A percentile compares a stretch with the other conserved stretches of the same genome.
Conservation (phyloP, 2,888 invertebrate genomes). For the Ectemnius continuus region DNA sequence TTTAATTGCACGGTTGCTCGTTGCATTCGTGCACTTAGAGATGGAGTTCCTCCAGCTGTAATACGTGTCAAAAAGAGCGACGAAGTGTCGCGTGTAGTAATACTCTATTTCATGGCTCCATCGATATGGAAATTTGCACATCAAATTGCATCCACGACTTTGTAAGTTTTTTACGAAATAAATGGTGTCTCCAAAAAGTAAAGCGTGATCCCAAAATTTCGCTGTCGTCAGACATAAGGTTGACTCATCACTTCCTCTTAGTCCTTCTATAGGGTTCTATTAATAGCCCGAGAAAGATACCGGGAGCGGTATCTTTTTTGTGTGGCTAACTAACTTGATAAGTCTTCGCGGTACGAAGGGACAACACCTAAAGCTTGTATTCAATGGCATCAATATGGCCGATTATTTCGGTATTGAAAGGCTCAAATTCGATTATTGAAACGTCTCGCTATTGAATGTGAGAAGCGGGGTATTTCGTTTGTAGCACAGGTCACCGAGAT, state of each 20-base stretch:
- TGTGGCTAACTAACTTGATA: conserved; percentile 1
- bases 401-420: too few relatives aligned
- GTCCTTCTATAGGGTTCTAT: background rate
- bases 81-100: too few relatives aligned
- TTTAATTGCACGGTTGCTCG: too few relatives aligned
- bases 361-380: too few relatives aligned
- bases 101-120: too few relatives aligned
- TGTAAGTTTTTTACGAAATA: conserved; percentile 1
- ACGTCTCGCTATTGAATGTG: background rate
- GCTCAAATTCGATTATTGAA: too few relatives aligned
- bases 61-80: too few relatives aligned
- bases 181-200: background rate
- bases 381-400: too few relatives aligned
- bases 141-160: too few relatives aligned
- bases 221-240: background rate
- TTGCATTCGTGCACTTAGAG: too few relatives aligned
- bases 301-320: conserved; percentile 4
- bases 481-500: background rate
- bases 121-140: too few relatives aligned
- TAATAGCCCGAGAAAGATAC: conserved; percentile 1
- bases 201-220: background rate
- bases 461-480: background rate
- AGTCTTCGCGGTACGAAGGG: conserved; percentile 1
- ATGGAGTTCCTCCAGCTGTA: too few relatives aligned
- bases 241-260: conserved; percentile 7